Percentiles rank a stretch among this genome's conserved stretches.
Conservation (phyloP, 64 coral and sea anemone species). For the Astreopora myriophthalma region DNA sequence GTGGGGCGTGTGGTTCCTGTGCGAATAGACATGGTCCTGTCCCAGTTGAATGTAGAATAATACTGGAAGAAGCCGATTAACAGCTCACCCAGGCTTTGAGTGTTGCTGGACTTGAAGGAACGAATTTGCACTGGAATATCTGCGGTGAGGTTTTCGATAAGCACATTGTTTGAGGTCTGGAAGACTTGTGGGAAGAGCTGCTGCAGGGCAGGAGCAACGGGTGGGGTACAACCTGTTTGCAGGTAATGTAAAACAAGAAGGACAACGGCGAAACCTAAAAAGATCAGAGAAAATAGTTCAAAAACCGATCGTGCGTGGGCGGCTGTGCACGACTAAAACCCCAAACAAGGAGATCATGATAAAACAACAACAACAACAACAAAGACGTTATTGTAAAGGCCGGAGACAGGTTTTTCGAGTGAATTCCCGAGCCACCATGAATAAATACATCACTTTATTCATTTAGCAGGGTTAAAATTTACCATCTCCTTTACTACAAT, state of each 20-base stretch:
- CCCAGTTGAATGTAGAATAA: neutral
- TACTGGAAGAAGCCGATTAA: conserved; percentile 25
- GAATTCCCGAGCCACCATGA: too few relatives aligned
- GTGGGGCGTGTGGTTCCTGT: neutral
- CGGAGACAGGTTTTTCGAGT: too few relatives aligned
- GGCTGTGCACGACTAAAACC: neutral
- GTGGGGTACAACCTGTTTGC: neutral
- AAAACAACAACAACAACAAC: too few relatives aligned
- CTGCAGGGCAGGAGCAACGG: conserved; percentile 1
- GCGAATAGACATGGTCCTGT: conserved; percentile 4
- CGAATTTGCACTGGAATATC: neutral
- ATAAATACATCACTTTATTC: too few relatives aligned
- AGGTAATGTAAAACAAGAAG: conserved; percentile 30
- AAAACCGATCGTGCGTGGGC: neutral
- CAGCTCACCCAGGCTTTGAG: conserved; percentile 28
- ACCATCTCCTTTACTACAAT: too few relatives aligned
- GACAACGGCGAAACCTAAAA: conserved; percentile 25
- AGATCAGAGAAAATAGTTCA: neutral
- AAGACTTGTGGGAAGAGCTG: conserved; percentile 6
- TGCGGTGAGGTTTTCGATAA: conserved; percentile 1
- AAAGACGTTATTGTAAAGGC: too few relatives aligned
- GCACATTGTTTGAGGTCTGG: neutral
- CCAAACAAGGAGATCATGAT: too few relatives aligned
- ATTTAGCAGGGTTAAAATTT: too few relatives aligned
- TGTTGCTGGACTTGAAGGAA: conserved; percentile 18